Conservation (phyloP, 2,888 invertebrate genomes). For the Pollenia amentaria region DNA sequence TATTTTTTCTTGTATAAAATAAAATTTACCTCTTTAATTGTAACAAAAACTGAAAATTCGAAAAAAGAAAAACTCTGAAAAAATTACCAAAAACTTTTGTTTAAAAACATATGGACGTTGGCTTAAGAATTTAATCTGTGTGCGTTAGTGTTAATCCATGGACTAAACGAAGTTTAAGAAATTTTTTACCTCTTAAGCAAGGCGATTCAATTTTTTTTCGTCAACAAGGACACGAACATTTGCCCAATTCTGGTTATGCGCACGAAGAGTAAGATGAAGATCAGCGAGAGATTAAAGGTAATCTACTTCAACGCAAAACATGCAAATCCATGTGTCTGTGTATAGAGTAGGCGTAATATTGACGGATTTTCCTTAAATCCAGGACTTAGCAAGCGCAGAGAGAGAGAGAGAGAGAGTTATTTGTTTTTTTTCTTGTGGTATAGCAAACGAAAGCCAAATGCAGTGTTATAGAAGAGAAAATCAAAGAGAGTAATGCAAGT, state of each 20-base stretch:
- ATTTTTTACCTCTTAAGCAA: conserved; percentile 67
- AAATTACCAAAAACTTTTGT: conserved; percentile 17
- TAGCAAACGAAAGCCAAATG: no score
- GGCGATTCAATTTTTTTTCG: conserved; percentile 39
- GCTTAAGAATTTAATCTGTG: conserved; percentile 38
- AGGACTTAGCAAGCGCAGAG: conserved; percentile 77
- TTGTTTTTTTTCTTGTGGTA: conserved; percentile 76
- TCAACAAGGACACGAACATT: conserved; percentile 3
- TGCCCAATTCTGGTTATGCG: not conserved
- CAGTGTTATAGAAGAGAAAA: not conserved
- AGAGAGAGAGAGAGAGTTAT: conserved; percentile 64
- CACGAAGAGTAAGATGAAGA: not conserved
- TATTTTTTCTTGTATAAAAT: conserved; percentile 36
- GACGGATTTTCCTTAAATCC: conserved; percentile 82
- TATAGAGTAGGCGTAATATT: conserved; percentile 79
- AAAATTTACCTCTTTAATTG: conserved; percentile 67
- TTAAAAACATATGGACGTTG: conserved; percentile 52
- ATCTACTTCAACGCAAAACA: conserved; percentile 9
- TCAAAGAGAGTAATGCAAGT: conserved; percentile 42
- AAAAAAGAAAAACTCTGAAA: conserved; percentile 16
- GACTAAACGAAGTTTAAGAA: conserved; percentile 39
- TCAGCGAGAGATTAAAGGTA: conserved; percentile 50
- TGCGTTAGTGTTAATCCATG: conserved; percentile 44
- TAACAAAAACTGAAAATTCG: conserved; percentile 20
- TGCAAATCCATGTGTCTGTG: conserved; percentile 14